Evolutionary conservation across 2,888 invertebrate species (phyloP).

Genomic region (Neuroscelio doddi): DNA sequence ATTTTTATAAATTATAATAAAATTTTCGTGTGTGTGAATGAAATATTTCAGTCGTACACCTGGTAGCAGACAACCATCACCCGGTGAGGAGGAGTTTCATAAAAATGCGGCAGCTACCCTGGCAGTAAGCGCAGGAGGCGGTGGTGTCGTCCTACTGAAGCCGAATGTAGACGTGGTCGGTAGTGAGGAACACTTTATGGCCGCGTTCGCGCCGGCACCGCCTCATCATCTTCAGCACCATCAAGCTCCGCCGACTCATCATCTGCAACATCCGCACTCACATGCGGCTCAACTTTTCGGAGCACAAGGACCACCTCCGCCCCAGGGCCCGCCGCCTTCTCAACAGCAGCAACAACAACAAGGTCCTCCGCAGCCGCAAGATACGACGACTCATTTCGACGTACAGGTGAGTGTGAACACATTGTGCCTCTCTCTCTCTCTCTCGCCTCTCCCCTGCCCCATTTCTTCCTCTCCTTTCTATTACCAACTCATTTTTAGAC

Average conservation of each 20-base stretch:
- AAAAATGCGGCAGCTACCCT: constrained; percentile 73
- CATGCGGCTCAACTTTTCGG: constrained; percentile 73
- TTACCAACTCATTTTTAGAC: constrained; percentile 37
- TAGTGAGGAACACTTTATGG: constrained; percentile 69
- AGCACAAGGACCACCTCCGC: constrained; percentile 67
- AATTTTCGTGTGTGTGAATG: constrained; percentile 38
- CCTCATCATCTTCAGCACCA: constrained; percentile 74
- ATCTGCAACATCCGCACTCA: constrained; percentile 73
- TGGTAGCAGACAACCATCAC: constrained; percentile 93
- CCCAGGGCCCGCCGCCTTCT: constrained; percentile 67
- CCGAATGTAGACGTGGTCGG: constrained; percentile 72
- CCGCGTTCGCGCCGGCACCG: constrained; percentile 71
- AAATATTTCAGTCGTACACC: constrained; percentile 90
- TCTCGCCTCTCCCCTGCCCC: too few relatives aligned
- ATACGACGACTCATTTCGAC: constrained; percentile 68
- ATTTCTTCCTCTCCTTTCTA: constrained; percentile 7
- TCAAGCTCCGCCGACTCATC: constrained; percentile 72
- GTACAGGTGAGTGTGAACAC: constrained; percentile 66
- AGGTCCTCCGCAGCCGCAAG: constrained; percentile 67
- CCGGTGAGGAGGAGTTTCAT: constrained; percentile 86
- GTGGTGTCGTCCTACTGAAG: constrained; percentile 74
- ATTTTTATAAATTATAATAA: too few relatives aligned
- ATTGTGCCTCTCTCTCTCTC: constrained; percentile 13
- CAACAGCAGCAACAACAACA: constrained; percentile 70
- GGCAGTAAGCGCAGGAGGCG: constrained; percentile 67